Conservation (phyloP, 2,113 vertebrate species). For the Phrynocephalus versicolor region DNA sequence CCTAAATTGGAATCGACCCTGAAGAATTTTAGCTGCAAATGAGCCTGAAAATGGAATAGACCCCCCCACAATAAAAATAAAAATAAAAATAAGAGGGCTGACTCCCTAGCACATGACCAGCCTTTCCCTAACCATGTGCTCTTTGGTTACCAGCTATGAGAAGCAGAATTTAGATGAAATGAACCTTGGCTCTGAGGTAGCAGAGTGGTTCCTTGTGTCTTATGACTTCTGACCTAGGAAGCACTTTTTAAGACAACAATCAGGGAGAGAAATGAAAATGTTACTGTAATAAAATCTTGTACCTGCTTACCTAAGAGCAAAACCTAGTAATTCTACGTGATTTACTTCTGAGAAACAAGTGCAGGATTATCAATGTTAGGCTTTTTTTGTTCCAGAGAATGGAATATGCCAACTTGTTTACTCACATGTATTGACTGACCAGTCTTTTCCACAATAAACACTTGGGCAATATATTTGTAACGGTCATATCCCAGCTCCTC, state of each 20-base stretch:
- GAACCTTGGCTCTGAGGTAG: not conserved
- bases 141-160: not conserved
- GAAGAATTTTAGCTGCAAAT: too few relatives aligned
- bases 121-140: not conserved
- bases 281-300: not conserved
- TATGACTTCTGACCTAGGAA: not conserved
- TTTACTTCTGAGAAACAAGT: not conserved
- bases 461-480: constrained; percentile 75
- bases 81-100: not conserved
- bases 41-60: too few relatives aligned
- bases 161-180: not conserved
- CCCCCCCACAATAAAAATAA: not conserved
- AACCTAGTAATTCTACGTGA: not conserved
- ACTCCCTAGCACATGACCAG: too few relatives aligned
- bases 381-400: not conserved
- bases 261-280: not conserved
- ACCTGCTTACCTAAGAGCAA: not conserved
- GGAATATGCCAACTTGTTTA: constrained; percentile 17
- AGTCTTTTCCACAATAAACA: constrained; percentile 76
- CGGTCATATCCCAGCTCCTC: constrained; percentile 71
- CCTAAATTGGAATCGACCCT: too few relatives aligned
- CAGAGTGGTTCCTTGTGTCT: not conserved
- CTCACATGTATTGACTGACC: constrained; percentile 77
- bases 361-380: not conserved
- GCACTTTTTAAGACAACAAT: not conserved